Conservation (phyloP, 2,113 vertebrate species). For the Mus pahari region DNA sequence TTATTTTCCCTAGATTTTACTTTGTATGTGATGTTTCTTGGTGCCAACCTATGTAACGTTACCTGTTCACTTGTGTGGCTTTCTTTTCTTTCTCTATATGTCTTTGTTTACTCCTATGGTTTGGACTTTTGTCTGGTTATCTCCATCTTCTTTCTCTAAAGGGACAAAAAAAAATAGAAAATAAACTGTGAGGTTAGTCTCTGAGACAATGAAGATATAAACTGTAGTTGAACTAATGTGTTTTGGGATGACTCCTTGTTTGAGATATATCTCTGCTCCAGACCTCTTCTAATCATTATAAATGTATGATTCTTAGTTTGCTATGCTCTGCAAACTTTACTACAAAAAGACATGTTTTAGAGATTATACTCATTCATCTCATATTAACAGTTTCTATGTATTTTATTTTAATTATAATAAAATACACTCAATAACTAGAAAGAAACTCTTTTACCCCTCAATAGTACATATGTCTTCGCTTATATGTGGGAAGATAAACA, state of each 20-base stretch:
- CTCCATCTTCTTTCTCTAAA: not conserved
- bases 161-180: not conserved
- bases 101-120: not conserved
- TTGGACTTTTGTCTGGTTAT: not conserved
- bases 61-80: not conserved
- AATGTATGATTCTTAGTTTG: not conserved
- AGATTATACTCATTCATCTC: not conserved
- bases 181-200: not conserved
- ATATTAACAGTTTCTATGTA: not conserved
- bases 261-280: not conserved
- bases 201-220: not conserved
- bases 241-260: not conserved
- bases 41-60: not conserved
- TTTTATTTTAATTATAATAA: not conserved
- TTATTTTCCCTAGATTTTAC: not conserved
- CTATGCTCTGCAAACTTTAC: not conserved
- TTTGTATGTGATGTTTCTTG: not conserved
- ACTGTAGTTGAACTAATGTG: not conserved
- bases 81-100: not conserved
- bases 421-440: not conserved
- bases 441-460: not conserved
- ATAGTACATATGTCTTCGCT: not conserved
- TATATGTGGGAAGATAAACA: not conserved
- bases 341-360: slow-evolving; percentile 2
- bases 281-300: not conserved